Percentiles rank a stretch among this genome's conserved stretches.
Conservation (phyloP, 2,888 invertebrate genomes). For the Keiferia lycopersicella region DNA sequence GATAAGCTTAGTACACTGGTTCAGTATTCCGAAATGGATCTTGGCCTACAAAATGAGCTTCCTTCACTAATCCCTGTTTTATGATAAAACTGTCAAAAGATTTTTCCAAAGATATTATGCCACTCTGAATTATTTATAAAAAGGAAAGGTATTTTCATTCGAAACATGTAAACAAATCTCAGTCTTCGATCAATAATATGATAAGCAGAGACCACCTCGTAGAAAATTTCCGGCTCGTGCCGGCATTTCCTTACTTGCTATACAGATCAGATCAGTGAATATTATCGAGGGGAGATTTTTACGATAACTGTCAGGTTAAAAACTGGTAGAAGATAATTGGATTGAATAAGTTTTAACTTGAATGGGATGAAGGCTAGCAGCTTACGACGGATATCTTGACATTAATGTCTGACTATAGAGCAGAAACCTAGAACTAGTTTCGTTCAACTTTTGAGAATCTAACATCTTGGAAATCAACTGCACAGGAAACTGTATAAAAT, state of each 20-base stretch:
- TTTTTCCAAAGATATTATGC: too few species aligned
- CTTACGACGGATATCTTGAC: neutral
- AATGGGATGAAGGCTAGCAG: neutral
- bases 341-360: neutral
- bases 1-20: too few species aligned
- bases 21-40: too few species aligned
- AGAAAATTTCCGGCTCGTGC: neutral
- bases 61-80: too few species aligned
- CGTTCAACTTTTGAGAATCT: neutral
- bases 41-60: too few species aligned
- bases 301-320: neutral
- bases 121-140: neutral
- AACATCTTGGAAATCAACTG: too few species aligned
- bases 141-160: neutral
- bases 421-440: neutral
- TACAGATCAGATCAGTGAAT: neutral
- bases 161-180: neutral
- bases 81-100: too few species aligned
- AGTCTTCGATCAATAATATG: neutral
- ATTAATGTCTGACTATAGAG: neutral
- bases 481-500: too few species aligned
- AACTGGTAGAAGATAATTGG: neutral
- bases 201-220: constrained; percentile 1
- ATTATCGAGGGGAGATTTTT: too few species aligned
- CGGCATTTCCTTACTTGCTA: neutral